Base-by-base conservation (phyloP, 2,888 invertebrate species). In the Harmothoe impar region DNA sequence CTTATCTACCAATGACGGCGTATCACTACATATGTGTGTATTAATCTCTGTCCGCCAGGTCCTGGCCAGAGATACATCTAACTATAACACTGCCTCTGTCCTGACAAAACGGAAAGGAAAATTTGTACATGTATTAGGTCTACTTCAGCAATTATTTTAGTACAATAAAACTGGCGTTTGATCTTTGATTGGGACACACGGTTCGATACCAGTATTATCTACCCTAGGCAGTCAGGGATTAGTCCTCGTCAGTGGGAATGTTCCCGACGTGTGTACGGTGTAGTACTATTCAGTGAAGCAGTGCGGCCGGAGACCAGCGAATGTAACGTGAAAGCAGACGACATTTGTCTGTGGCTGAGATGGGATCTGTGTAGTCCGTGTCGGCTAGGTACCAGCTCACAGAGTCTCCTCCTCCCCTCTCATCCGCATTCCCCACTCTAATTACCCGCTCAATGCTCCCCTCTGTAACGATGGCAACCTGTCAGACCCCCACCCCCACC, bases 401-500 rank as follows among this genome's bases (percentile, higher is more conserved):
- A n/a, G n/a, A n/a, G 62, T n/a, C 62, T 62, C 20, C 20, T 62
- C 62, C 62, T 20, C 62, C 35, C 1, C 10, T 10, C n/a, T n/a
- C 5, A 35, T 35, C 84, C 25, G 1, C 84, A 84, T 29, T 78
- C 3, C 10, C 84, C 1, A 51, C 84, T 51, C 43, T 84, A 84
- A 84, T 84, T 84, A 84, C 51, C 84, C 35, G 84, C 35, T 43
- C 35, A 84, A 20, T 84, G 43, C 84, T 78, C 84, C 84, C 5
- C 43, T 84, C 84, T 29, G 84, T 84, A 84, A 84, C 84, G 84
- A 84, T 84, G 84, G 84, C 84, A 84, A 84, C 43, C 84, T 84
- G 84, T 29, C 84, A 84, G 10, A 0, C n/a, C 84, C 84, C 84
- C 43, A 10, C 31, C 35, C 10, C 78, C 31, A 23, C 62, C 5